phyloP scores from a whole-genome alignment of 2,797 vertebrate species.

The Centropyge bicolor region DNA sequence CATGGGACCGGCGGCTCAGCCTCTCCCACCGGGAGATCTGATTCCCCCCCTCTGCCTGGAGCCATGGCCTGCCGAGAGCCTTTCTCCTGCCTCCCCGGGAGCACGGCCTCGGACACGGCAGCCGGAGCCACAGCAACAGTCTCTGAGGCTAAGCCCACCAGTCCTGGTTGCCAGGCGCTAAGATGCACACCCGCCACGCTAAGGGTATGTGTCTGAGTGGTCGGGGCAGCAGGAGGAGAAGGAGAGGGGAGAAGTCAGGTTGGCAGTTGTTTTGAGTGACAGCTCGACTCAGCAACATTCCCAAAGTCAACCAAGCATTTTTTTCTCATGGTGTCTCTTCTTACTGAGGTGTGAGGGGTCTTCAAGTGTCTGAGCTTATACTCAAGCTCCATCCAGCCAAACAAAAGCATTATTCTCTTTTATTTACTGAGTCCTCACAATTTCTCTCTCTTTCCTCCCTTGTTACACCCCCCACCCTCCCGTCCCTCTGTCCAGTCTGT shows the following conservation, averaged over 20 bases:
- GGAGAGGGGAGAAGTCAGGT: conserved; percentile 80
- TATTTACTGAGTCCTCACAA: conserved; percentile 48
- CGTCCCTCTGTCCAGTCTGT: conserved; percentile 85
- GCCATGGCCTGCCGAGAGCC: conserved; percentile 97
- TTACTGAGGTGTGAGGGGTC: conserved; percentile 39
- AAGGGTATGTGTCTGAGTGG: conserved; percentile 83
- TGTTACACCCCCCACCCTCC: conserved; percentile 1
- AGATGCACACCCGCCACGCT: conserved; percentile 91
- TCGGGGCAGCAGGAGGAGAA: conserved; percentile 50
- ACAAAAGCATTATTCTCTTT: conserved; percentile 55
- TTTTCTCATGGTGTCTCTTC: conserved; percentile 39
- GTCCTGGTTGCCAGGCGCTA: conserved; percentile 96
- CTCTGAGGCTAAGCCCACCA: conserved; percentile 92
- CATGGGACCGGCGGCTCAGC: conserved; percentile 89
- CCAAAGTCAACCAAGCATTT: conserved; percentile 64
- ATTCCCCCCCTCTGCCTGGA: conserved; percentile 97
- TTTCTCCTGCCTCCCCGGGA: conserved; percentile 93
- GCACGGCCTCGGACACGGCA: conserved; percentile 91
- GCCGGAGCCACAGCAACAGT: conserved; percentile 95
- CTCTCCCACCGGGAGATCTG: conserved; percentile 93
- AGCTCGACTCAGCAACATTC: conserved; percentile 83
- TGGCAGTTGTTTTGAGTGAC: conserved; percentile 80
- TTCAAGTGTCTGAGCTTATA: conserved; percentile 39
- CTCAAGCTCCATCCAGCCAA: conserved; percentile 15
- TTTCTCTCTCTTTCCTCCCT: conserved; percentile 29